Percentiles rank a stretch among this genome's conserved stretches.
These are phyloP conservation scores for Arnoldichthys spilopterus DNA, from an alignment of 2,797 vertebrate genomes.

Conservation along the genomic window DNA sequence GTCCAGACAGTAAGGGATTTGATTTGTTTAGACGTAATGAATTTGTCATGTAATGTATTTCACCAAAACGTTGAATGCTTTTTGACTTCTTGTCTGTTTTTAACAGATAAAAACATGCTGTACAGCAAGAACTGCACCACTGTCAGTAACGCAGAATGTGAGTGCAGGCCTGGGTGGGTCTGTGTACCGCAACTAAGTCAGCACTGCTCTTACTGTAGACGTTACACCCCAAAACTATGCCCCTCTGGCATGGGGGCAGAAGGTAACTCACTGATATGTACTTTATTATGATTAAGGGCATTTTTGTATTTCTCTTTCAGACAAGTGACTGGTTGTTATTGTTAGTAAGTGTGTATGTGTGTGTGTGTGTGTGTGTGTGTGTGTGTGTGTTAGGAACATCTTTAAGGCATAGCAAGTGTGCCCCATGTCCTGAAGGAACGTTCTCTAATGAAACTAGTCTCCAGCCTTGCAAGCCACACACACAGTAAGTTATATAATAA, in stretches of 20 bases:
- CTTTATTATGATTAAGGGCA: neutral
- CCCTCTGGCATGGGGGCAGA: slow-evolving; percentile 60
- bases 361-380: neutral
- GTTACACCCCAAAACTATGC: slow-evolving; percentile 43
- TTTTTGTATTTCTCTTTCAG: neutral
- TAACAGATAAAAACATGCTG: slow-evolving; percentile 62
- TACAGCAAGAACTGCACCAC: slow-evolving; percentile 57
- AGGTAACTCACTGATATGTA: slow-evolving; percentile 61
- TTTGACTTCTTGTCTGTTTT: slow-evolving; percentile 7
- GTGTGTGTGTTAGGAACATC: slow-evolving; percentile 62
- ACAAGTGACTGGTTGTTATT: neutral
- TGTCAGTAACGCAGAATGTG: slow-evolving; percentile 59
- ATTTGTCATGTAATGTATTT: neutral
- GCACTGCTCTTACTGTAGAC: slow-evolving; percentile 55
- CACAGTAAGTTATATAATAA: slow-evolving; percentile 62
- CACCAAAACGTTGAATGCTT: neutral
- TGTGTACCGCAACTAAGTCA: slow-evolving; percentile 15
- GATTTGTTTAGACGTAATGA: neutral
- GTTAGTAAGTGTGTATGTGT: neutral
- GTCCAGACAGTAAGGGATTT: slow-evolving; percentile 61
- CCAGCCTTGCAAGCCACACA: slow-evolving; percentile 65
- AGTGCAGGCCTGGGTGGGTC: slow-evolving; percentile 66
- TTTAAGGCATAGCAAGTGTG: slow-evolving; percentile 64
- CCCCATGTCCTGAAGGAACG: slow-evolving; percentile 55
- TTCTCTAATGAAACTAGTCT: slow-evolving; percentile 69